phyloP scores from a whole-genome alignment of 92 coral and sea anemone species.

The Zoanthus sansibaricus region DNA sequence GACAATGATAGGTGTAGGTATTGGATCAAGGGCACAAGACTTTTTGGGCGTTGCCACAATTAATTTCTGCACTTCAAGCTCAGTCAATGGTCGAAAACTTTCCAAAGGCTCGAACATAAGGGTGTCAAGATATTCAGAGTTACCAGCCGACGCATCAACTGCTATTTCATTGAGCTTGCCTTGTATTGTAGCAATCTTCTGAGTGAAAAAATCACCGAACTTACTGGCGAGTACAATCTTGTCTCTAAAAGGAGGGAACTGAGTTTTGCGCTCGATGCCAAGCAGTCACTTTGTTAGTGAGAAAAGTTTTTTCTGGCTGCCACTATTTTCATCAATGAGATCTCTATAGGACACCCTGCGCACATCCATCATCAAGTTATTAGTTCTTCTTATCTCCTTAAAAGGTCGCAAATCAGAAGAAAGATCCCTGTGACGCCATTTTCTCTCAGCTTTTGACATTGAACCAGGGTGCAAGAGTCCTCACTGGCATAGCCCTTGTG shows the following conservation, averaged over 20 bases:
- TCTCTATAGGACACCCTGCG: conserved; percentile 47
- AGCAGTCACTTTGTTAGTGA: conserved; percentile 24
- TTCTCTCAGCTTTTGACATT: conserved; percentile 37
- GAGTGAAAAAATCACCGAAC: conserved; percentile 58
- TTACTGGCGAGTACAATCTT: conserved; percentile 46
- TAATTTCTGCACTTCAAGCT: too few species aligned
- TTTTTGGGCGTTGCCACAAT: too few species aligned
- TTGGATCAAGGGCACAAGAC: too few species aligned
- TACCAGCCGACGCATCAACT: too few species aligned
- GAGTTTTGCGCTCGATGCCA: neutral
- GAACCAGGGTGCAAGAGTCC: conserved; percentile 54
- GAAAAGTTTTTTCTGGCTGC: conserved; percentile 47
- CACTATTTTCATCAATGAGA: conserved; percentile 41
- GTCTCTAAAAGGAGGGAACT: conserved; percentile 6
- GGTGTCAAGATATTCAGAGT: too few species aligned
- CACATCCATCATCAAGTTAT: conserved; percentile 23
- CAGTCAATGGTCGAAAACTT: too few species aligned
- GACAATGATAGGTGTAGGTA: too few species aligned
- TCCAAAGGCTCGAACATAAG: too few species aligned
- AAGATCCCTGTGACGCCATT: conserved; percentile 33
- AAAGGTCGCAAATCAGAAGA: neutral
- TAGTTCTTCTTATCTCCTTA: conserved; percentile 7
- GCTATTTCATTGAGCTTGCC: conserved; percentile 30
- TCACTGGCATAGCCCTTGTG: conserved; percentile 29
- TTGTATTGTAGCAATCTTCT: conserved; percentile 52